Base-by-base conservation (phyloP, 2,797 vertebrate genomes). In the Phataginus tetradactyla region DNA sequence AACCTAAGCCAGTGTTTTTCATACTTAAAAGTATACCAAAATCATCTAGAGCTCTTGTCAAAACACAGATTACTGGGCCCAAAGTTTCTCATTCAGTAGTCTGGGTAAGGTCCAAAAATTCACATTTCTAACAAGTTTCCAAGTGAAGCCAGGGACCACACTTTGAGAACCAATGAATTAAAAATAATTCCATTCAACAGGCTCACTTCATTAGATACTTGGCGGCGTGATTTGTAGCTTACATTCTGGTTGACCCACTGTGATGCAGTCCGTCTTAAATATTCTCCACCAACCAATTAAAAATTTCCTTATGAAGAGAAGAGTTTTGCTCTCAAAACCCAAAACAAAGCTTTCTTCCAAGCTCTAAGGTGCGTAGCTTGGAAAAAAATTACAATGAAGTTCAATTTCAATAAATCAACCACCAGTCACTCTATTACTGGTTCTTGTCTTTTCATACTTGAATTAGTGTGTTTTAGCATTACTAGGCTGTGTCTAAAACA, bases 341-440 rank as follows among this genome's bases (percentile, higher is more conserved):
- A 45, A 94, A 96, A 77, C 27, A 93, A 77, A 71, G 37, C n/a
- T 74, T n/a, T 93, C 78, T 66, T 81, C 71, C 23, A 91, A 71
- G 61, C 23, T 90, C 59, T 63, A 53, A 69, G 25, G 25, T 81
- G 32, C 7, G 49, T 34, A 90, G 63, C 32, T 75, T 84, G 34
- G 78, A 64, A 92, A 78, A 93, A 93, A 12, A 89, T 89, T 77
- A 77, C 1, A 92, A 83, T 74, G 45, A 83, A 94, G 72, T 69
- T 94, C 74, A 92, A 57, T 45, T 83, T 86, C 69, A 89, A 93
- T 37, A 92, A 79, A 89, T 34, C n/a, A 12, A 86, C 66, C n/a
- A 45, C 66, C 34, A 21, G 61, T 45, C n/a, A 57, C 21, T 84
- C 68, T 59, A 34, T 61, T 51, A 86, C 17, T 90, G 45, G 53